Conservation (phyloP, 2,113 vertebrate species). For the Maccullochella peelii region DNA sequence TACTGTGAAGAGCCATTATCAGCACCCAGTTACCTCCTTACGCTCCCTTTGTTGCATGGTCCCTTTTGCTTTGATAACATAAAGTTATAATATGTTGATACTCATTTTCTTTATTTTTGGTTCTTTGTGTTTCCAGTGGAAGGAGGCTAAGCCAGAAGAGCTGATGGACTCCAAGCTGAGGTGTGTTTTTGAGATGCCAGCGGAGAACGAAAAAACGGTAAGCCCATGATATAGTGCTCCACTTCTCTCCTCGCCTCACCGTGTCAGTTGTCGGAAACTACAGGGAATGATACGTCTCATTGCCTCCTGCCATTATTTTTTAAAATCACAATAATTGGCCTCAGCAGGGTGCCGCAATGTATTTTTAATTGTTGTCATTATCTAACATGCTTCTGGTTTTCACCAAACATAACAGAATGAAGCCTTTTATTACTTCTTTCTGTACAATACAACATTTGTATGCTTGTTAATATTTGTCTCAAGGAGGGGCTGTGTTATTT, state of each 20-base stretch:
- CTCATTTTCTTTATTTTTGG: background rate
- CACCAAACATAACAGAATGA: background rate
- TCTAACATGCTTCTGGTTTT: background rate
- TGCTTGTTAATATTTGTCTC: slow-evolving; percentile 23
- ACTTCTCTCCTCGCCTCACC: background rate
- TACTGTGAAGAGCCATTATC: background rate
- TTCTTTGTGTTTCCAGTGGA: slow-evolving; percentile 89
- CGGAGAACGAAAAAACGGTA: slow-evolving; percentile 96
- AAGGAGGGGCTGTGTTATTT: background rate
- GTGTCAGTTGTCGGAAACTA: background rate
- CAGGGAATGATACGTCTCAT: background rate
- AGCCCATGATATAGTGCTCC: slow-evolving; percentile 55
- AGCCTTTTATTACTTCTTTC: background rate
- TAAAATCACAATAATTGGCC: slow-evolving; percentile 10
- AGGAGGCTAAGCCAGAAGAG: slow-evolving; percentile 98
- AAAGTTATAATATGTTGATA: background rate
- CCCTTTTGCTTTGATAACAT: background rate
- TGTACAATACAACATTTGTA: background rate
- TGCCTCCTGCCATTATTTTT: background rate
- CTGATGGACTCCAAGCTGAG: slow-evolving; percentile 99
- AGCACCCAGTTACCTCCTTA: background rate
- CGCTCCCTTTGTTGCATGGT: background rate
- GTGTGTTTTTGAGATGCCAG: slow-evolving; percentile 97
- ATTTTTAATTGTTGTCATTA: background rate
- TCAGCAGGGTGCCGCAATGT: background rate